Conservation (phyloP, 2,797 vertebrate species). For the Artibeus lituratus region DNA sequence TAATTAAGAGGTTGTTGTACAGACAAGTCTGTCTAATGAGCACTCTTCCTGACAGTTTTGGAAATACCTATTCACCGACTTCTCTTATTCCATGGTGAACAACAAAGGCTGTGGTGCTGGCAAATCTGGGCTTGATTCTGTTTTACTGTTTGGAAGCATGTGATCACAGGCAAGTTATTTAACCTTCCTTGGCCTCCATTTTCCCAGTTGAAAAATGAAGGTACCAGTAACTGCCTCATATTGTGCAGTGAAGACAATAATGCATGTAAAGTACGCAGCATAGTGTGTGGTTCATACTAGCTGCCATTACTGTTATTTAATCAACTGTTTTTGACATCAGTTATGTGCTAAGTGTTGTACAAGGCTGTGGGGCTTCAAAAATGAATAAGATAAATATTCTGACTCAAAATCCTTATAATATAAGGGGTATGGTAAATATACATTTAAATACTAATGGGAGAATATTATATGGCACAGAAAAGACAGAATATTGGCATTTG, state of each 20-base stretch:
- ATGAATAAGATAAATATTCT: not conserved
- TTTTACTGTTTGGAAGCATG: not conserved
- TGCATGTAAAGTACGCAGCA: not conserved
- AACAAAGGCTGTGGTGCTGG: not conserved
- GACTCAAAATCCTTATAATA: not conserved
- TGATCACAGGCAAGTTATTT: not conserved
- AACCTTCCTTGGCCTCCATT: not conserved
- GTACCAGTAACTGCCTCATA: not conserved
- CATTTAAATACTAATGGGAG: not conserved
- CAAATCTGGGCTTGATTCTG: not conserved
- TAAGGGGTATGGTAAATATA: not conserved
- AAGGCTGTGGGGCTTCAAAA: not conserved
- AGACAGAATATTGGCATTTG: not conserved
- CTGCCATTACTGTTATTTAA: not conserved
- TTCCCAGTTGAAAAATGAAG: not conserved
- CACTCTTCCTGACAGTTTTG: not conserved
- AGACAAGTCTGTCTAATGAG: slow-evolving; percentile 3
- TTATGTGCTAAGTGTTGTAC: not conserved
- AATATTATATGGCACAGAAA: not conserved
- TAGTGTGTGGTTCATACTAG: not conserved
- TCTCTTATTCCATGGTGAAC: not conserved
- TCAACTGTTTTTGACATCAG: not conserved
- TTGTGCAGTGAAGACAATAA: not conserved
- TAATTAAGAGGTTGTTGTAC: slow-evolving; percentile 28
- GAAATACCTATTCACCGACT: not conserved